These are phyloP conservation scores for Sceliomorpha sp. DNA, from an alignment of 2,888 invertebrate species.

Conservation along the genomic window DNA sequence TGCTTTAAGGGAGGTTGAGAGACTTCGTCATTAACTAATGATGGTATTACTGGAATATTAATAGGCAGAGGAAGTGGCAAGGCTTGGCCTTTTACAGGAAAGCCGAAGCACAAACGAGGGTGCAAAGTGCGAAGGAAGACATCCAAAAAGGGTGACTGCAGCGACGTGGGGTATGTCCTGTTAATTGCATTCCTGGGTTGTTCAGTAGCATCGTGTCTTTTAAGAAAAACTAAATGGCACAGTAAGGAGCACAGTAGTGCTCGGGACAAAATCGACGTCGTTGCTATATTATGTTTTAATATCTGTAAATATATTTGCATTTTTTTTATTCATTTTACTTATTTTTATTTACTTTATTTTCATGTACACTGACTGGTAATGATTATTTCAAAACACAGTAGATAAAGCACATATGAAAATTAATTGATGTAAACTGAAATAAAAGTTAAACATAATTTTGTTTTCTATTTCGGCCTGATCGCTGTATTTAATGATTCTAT, in stretches of 20 bases:
- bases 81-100: slow-evolving; percentile 39
- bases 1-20: slow-evolving; percentile 15
- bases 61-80: slow-evolving; percentile 53
- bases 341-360: too few species aligned
- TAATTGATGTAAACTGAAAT: too few species aligned
- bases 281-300: too few species aligned
- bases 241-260: slow-evolving; percentile 8
- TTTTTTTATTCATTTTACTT: too few species aligned
- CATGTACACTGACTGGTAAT: too few species aligned
- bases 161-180: slow-evolving; percentile 43
- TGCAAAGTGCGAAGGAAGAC: slow-evolving; percentile 41
- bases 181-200: slow-evolving; percentile 71
- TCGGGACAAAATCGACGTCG: too few species aligned
- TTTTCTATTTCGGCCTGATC: too few species aligned
- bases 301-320: too few species aligned
- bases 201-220: slow-evolving; percentile 43
- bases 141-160: slow-evolving; percentile 34
- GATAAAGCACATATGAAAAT: too few species aligned
- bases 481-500: too few species aligned
- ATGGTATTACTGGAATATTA: slow-evolving; percentile 52
- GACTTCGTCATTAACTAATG: slow-evolving; percentile 58
- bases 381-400: too few species aligned
- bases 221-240: slow-evolving; percentile 49
- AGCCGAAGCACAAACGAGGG: slow-evolving; percentile 50
- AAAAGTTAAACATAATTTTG: too few species aligned